Conservation (phyloP, 2,888 invertebrate species). For the Brenthis daphne region DNA sequence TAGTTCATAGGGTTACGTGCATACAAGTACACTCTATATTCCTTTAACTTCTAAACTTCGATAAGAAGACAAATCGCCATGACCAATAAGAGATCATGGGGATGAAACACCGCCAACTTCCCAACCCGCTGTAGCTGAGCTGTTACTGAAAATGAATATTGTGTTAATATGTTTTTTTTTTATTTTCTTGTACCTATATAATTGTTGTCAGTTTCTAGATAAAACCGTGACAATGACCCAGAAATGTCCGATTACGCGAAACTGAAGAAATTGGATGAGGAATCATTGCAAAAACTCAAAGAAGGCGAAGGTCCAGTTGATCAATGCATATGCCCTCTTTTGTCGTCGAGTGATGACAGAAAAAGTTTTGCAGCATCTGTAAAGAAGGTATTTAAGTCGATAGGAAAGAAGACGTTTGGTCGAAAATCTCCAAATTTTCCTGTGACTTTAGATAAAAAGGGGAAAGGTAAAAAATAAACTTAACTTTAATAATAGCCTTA, state of each 20-base stretch:
- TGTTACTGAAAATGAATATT: no score
- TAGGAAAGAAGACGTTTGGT: conserved; percentile 33
- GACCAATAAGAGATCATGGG: no score
- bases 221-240: background rate
- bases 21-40: no score
- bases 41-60: no score
- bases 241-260: conserved; percentile 44
- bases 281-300: conserved; percentile 47
- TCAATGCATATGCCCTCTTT: conserved; percentile 53
- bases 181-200: no score
- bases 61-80: no score
- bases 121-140: no score
- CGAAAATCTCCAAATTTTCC: conserved; percentile 4
- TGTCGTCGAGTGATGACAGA: conserved; percentile 45
- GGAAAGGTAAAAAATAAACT: background rate
- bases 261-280: conserved; percentile 55
- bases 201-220: background rate
- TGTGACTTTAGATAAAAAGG: background rate
- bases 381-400: conserved; percentile 50
- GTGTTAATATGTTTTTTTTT: no score
- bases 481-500: no score
- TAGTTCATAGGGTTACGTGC: no score
- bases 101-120: no score
- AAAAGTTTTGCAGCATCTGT: conserved; percentile 50
- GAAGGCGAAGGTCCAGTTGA: conserved; percentile 56